These are phyloP conservation scores for Nasua narica DNA, from an alignment of 2,797 vertebrate species.

Conservation along the genomic window DNA sequence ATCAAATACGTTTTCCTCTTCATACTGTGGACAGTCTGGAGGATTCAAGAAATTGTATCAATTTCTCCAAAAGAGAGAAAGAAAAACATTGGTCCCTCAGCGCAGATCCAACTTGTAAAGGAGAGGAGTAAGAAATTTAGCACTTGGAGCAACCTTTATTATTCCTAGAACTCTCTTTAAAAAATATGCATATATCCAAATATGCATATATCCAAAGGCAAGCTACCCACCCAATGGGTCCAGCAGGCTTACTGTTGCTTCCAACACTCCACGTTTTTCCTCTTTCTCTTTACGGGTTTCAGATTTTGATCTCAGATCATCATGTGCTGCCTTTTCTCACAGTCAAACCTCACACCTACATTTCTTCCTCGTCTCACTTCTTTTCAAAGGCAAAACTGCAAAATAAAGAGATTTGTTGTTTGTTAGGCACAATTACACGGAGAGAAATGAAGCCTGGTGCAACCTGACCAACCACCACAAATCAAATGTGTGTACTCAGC, in stretches of 20 bases:
- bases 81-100: background rate
- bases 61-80: background rate
- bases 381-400: background rate
- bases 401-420: background rate
- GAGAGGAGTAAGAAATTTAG: background rate
- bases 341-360: background rate
- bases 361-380: background rate
- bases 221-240: background rate
- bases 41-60: background rate
- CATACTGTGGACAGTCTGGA: background rate
- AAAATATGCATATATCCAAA: background rate
- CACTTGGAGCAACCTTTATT: background rate
- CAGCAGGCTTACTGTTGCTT: background rate
- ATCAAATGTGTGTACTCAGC: background rate
- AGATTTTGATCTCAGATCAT: background rate
- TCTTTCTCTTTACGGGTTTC: constrained; percentile 3
- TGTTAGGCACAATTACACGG: background rate
- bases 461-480: background rate
- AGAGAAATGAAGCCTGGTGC: background rate
- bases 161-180: background rate
- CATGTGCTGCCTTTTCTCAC: background rate
- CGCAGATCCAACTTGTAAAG: background rate
- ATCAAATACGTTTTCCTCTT: background rate
- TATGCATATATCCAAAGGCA: background rate
- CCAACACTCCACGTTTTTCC: background rate